Evolutionary conservation across 2,113 vertebrate species (phyloP), one percentile per base, ranked within the genome.

Genomic region (Tympanuchus pallidicinctus): DNA sequence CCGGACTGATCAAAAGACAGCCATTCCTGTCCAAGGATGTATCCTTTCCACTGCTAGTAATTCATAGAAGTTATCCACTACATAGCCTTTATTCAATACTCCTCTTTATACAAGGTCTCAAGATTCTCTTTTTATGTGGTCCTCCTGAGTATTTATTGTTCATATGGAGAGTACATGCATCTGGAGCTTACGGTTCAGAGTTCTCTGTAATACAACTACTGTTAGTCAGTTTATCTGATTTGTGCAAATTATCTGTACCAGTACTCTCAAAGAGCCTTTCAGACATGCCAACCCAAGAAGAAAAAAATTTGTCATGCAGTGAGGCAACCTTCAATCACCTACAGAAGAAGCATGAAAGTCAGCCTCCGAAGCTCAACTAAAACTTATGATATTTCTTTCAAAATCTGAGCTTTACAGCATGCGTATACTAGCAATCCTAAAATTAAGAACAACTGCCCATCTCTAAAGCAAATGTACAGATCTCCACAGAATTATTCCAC

Each of bases 21-120:
- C 4, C 2, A 0, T 42, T 72, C 7, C 13, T 20, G 2, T 27
- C 38, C 25, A 28, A 76, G 34, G 7, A 34, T 1, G 2, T 28
- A 4, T 34, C n/a, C 57, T n/a, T 47, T 17, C 5, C 27, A 63
- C 66, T 15, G 14, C 30, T 45, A 66, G 20, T 52, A 82, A 63
- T 24, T 74, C 36, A 38, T 8, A 17, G 1, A 6, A 63, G 5
- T 57, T 61, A 87, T 65, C n/a, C 56, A 12, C 14, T 25, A 40
- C 16, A 63, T 6, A 59, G 12, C 11, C 13, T 88, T 86, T 43
- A 20, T 63, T 69, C 57, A 54, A 54, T 54, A 42, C n/a, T 17
- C 6, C n/a, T 38, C 38, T 81, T 30, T 36, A 38, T 40, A 32
- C 12, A 57, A 12, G 47, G 32, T 63, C 48, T 45, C 20, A 24